phyloP scores from a whole-genome alignment of 2,797 vertebrate species.

The Prunella strophiata region DNA sequence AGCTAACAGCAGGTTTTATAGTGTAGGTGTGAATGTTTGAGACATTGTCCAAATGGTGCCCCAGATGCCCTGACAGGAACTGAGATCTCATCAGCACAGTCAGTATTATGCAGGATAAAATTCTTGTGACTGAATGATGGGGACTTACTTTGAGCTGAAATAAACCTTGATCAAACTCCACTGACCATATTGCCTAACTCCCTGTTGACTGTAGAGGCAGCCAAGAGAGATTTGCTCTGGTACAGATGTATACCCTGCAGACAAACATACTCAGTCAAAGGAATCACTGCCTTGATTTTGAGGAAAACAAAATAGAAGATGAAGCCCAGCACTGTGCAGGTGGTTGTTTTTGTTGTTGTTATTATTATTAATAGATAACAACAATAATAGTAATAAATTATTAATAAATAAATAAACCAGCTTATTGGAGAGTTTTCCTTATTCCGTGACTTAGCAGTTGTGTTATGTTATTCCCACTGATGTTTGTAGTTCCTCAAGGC shows the following conservation, averaged over 20 bases:
- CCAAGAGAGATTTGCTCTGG: not conserved
- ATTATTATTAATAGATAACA: too few species aligned
- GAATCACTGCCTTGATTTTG: not conserved
- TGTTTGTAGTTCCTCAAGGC: not conserved
- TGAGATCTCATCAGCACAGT: not conserved
- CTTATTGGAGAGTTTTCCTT: not conserved
- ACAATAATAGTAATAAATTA: not conserved
- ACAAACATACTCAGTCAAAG: not conserved
- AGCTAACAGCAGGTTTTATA: not conserved
- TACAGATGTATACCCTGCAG: not conserved
- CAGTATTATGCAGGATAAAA: not conserved
- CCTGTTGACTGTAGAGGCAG: not conserved
- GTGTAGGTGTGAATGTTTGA: not conserved
- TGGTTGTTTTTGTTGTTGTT: not conserved
- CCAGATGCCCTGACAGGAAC: not conserved
- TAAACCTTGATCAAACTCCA: not conserved
- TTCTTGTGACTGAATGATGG: not conserved
- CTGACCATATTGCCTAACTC: not conserved
- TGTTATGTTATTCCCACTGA: accelerated
- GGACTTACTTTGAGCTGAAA: not conserved
- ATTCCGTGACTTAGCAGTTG: not conserved
- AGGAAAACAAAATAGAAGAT: not conserved
- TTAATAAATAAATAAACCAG: too few species aligned
- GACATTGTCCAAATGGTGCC: not conserved
- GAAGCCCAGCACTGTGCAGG: not conserved